A percentile compares a stretch with the other conserved stretches of the same genome.
These are phyloP conservation scores for Drosophila bocqueti DNA, from an alignment of 1,140 invertebrate genomes.

Conservation along the genomic window DNA sequence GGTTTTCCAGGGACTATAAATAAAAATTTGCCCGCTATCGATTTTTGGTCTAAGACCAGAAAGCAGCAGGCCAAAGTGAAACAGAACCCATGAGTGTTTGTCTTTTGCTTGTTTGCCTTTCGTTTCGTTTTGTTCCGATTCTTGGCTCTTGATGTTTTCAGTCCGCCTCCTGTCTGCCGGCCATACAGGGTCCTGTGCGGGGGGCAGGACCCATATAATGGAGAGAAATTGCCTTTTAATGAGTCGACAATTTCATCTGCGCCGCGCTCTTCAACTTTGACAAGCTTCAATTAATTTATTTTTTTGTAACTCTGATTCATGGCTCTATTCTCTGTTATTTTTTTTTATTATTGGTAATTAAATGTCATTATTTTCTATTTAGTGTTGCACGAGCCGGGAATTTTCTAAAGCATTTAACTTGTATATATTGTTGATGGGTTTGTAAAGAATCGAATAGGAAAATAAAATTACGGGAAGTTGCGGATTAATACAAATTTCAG, in stretches of 20 bases:
- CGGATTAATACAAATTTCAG: background rate
- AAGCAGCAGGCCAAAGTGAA: slow-evolving; percentile 36
- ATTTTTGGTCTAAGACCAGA: slow-evolving; percentile 48
- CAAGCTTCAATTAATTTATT: slow-evolving; percentile 45
- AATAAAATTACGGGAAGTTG: background rate
- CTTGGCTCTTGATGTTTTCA: slow-evolving; percentile 29
- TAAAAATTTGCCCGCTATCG: slow-evolving; percentile 74
- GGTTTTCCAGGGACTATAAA: slow-evolving; percentile 62
- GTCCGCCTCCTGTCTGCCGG: slow-evolving; percentile 6
- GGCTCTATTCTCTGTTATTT: slow-evolving; percentile 2
- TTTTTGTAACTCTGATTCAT: background rate
- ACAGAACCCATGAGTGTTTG: slow-evolving; percentile 68
- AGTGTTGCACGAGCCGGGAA: background rate
- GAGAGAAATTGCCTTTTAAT: slow-evolving; percentile 79
- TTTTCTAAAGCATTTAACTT: slow-evolving; percentile 12
- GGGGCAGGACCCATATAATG: slow-evolving; percentile 52
- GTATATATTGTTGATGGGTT: background rate
- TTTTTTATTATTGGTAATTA: slow-evolving; percentile 21
- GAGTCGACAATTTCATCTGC: slow-evolving; percentile 74
- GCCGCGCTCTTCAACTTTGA: slow-evolving; percentile 29
- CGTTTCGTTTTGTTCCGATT: slow-evolving; percentile 54
- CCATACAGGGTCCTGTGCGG: slow-evolving; percentile 10
- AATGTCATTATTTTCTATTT: slow-evolving; percentile 28
- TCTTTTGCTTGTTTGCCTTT: slow-evolving; percentile 68
- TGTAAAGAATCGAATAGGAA: background rate